Base-by-base conservation (phyloP, 1,140 invertebrate species). In the Helicorthomorpha holstii region DNA sequence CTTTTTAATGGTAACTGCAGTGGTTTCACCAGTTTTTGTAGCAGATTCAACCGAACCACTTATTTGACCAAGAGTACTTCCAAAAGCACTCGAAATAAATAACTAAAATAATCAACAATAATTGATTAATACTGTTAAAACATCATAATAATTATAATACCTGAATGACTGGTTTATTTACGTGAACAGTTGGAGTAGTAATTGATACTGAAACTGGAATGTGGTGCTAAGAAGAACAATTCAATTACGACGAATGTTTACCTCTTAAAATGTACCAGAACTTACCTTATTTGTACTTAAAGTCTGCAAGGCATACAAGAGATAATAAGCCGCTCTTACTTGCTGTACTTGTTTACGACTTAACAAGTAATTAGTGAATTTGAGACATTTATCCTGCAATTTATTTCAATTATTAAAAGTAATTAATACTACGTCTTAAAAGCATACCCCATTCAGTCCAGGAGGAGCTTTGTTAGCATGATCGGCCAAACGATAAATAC, bases 321-420 rank as follows among this genome's bases (percentile, higher is more conserved):
- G 71, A 51, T 80, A 74, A 41, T 79, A 78, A 12, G 81, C 83
- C 27, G 87, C 87, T 64, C 85, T 85, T 0, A 82, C 70, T 24
- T 83, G 80, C 63, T 87, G 87, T 2, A 95, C 89, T 48, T 85
- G 88, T 59, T 82, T 80, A 27, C 92, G 75, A n/a, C 82, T 87
- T 38, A 94, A 67, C 57, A 96, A 78, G 71, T 96, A 97, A 64
- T 87, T 88, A 16, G 81, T 79, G 58, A 97, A 83, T 71, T 96
- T 96, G 7, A 86, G 75, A 21, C 80, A 79, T 70, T 95, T 91
- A 21, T 82, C 80, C 58, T 78, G 72, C 77, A 27, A 90, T 19
- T 22, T 10, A 43, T 4, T 3, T 7, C 3, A 50, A 50, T 41
- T 50, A 21, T 48, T 22, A 3, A 44, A 46, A 46, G 19, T 46